Evolutionary conservation across 2,888 invertebrate species (phyloP), one percentile per base, ranked within the genome.

Genomic region (Penaeus monodon): DNA sequence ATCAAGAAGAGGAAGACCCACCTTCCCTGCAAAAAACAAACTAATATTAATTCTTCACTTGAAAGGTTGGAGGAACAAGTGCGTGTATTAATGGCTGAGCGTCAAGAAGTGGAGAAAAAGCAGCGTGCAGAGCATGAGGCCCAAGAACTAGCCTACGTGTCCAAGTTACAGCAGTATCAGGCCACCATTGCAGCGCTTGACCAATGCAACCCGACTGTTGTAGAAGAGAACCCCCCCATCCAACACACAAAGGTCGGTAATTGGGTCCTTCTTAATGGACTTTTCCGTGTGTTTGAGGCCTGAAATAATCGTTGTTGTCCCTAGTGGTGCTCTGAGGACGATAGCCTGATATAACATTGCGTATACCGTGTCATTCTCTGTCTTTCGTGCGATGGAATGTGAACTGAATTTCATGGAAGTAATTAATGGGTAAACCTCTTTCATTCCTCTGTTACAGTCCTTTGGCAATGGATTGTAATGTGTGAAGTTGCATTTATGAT

Each of bases 171-270:
- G 76, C 88, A 88, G 70, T 88, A 88, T 57, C 88, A 88, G 64
- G 88, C 84, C 33, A 84, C 88, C 33, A 74, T 89, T 20, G 78
- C 86, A 27, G 81, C 82, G 38, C 86, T 92, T 93, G 89, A 92
- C 92, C 85, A 91, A 88, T 92, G 92, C 64, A 83, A 38, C 33
- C 14, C 57, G 17, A 77, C 80, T 27, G 63, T 49, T 73, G 84
- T 92, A 93, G 88, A 91, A 92, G 85, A 91, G 88, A 92, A 92
- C 27, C 78, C 86, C 10, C 86, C 82, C 20, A 33, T 68, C 63
- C 66, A 65, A 27, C 70, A 77, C 17, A 33, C 80, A 49, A 85
- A 85, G 85, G 85, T 85, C 29, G 63, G 73, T 85, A 7, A 12
- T 29, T 24, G 20, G 24, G 22, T 24, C 38, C 33, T 20, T 65